These are phyloP conservation scores for Linnaemya vulpina DNA, from an alignment of 2,888 invertebrate species.

Conservation along the genomic window DNA sequence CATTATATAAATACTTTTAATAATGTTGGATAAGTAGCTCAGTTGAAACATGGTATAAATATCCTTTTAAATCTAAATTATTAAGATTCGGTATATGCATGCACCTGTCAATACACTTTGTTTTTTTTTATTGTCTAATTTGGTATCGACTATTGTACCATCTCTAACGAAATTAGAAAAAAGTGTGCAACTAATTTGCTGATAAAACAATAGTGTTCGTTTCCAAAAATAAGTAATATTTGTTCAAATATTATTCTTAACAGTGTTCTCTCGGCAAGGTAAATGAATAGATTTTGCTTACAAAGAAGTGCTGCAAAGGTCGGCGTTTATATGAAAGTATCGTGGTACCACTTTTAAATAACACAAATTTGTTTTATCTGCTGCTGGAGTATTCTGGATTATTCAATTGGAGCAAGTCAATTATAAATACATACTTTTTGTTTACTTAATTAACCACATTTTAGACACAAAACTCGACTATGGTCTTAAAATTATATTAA, in stretches of 20 bases:
- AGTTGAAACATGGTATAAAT: too few relatives aligned
- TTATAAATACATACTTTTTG: constrained; percentile 2
- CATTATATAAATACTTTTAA: too few relatives aligned
- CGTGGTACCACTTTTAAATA: background rate
- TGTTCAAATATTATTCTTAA: constrained; percentile 9
- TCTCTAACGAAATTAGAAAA: constrained; percentile 48
- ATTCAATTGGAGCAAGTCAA: constrained; percentile 38
- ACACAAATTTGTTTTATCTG: background rate
- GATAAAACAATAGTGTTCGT: constrained; percentile 36
- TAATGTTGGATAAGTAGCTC: too few relatives aligned
- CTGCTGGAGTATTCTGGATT: constrained; percentile 11
- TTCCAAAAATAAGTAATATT: constrained; percentile 6
- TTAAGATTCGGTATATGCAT: background rate
- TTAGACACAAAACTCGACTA: background rate
- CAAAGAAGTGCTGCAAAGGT: background rate
- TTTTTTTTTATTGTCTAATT: constrained; percentile 30
- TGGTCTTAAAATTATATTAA: background rate
- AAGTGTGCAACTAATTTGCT: constrained; percentile 52
- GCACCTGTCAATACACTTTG: too few relatives aligned
- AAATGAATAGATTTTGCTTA: background rate
- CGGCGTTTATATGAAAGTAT: background rate
- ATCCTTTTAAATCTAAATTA: background rate
- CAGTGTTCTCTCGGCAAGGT: constrained; percentile 27
- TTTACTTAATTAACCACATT: constrained; percentile 26
- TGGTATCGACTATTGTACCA: constrained; percentile 57